phyloP scores from a whole-genome alignment of 2,888 invertebrate species.

The Drosophila conformis region DNA sequence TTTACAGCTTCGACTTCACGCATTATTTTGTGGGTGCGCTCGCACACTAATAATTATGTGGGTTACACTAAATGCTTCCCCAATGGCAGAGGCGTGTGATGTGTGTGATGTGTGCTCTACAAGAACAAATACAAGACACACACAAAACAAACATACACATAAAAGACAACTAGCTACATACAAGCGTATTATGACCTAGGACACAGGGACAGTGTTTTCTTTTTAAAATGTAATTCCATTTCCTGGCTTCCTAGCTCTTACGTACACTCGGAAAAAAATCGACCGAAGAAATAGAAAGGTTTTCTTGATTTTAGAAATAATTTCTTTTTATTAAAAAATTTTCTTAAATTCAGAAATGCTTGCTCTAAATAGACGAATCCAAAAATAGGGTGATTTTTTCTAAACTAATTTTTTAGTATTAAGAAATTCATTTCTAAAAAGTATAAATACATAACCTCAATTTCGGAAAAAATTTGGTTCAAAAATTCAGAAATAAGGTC shows the following conservation, averaged over 20 bases:
- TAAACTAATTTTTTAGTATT: background rate
- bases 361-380: background rate
- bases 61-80: slow-evolving; percentile 62
- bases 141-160: slow-evolving; percentile 3
- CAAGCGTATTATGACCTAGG: slow-evolving; percentile 10
- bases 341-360: background rate
- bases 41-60: slow-evolving; percentile 73
- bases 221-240: slow-evolving; percentile 59
- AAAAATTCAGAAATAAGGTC: background rate
- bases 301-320: background rate
- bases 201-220: slow-evolving; percentile 31
- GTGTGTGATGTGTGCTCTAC: slow-evolving; percentile 42
- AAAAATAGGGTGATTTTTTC: background rate
- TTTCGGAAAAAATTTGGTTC: background rate
- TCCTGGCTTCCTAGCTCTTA: slow-evolving; percentile 28
- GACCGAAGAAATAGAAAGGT: background rate
- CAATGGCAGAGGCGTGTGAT: slow-evolving; percentile 49
- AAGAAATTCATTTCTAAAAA: background rate
- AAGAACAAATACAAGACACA: slow-evolving; percentile 12
- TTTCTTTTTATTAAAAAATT: background rate
- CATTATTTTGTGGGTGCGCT: slow-evolving; percentile 60
- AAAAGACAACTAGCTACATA: slow-evolving; percentile 1
- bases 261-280: background rate
- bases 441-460: background rate
- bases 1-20: slow-evolving; percentile 64